Base-by-base conservation (phyloP, 1,140 invertebrate species). In the Cherax destructor region DNA sequence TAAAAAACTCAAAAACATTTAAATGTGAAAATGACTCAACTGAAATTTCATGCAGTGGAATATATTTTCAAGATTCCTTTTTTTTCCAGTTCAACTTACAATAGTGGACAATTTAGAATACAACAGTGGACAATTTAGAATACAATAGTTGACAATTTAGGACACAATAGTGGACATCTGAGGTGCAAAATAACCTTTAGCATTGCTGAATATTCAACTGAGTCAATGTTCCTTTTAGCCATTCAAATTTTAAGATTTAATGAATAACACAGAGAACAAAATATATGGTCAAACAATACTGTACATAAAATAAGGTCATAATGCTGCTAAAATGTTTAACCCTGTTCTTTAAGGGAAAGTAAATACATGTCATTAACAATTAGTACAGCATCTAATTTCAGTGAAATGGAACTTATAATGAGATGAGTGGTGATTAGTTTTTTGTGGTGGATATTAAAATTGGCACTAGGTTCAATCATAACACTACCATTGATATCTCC, bases 391-490 rank as follows among this genome's bases (percentile, higher is more conserved):
- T 74, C 69, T 10, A 74, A 21, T 74, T 74, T 74, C n/a, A 74
- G 7, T 24, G 21, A 7, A 74, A 74, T 74, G n/a, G n/a, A 21
- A 74, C 11, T 74, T 74, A 30, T 24, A 24, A 74, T 30, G 5
- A 74, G 69, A 30, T 74, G 69, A 74, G 69, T 74, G 69, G 69
- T 74, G 69, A 74, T 11, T 74, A 30, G 24, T 74, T 74, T 30
- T 74, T n/a, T 74, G 69, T 30, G 24, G 69, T 74, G 69, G n/a
- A 74, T 74, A 30, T 21, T 30, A 74, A 56, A 74, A 24, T 74
- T 24, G 69, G 69, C 21, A 30, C 7, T 30, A 74, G 6, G 18
- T 65, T 65, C 61, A 65, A 65, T 16, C 61, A 65, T 65, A 21
- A 65, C 61, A 65, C 4, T 18, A 65, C 13, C 4, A 65, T 18